phyloP scores from a whole-genome alignment of 2,888 invertebrate species.

The Ophion ventricosus region DNA sequence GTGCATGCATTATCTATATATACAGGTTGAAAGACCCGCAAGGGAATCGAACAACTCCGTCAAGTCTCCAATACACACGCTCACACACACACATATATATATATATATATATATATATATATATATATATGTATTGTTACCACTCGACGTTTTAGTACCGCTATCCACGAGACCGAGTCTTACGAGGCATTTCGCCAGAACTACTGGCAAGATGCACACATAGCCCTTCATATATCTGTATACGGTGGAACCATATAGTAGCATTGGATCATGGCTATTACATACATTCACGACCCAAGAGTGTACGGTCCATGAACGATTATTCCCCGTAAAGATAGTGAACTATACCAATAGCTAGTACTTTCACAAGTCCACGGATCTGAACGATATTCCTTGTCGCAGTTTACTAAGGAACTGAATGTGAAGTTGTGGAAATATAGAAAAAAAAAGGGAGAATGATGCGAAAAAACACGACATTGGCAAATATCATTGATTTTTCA shows the following conservation, averaged over 20 bases:
- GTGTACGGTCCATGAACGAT: slow-evolving; percentile 21
- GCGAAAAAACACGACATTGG: neutral
- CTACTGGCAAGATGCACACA: slow-evolving; percentile 62
- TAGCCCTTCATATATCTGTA: slow-evolving; percentile 10
- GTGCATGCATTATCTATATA: slow-evolving; percentile 9
- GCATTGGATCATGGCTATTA: neutral
- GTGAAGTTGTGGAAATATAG: neutral
- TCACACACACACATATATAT: neutral
- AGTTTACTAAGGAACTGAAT: neutral
- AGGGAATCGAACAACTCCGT: slow-evolving; percentile 70
- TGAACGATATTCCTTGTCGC: slow-evolving; percentile 3
- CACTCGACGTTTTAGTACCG: slow-evolving; percentile 47
- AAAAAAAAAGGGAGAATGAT: neutral
- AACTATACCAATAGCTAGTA: slow-evolving; percentile 6
- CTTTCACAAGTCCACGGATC: neutral
- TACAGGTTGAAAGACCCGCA: slow-evolving; percentile 49
- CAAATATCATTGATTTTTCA: neutral
- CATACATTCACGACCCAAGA: slow-evolving; percentile 6
- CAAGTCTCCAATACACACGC: slow-evolving; percentile 59
- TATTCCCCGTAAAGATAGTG: neutral
- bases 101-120: slow-evolving; percentile 7
- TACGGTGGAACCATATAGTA: neutral
- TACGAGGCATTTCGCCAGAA: slow-evolving; percentile 70
- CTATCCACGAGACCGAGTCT: slow-evolving; percentile 72
- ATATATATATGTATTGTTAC: neutral